These are phyloP conservation scores for Luehdorfia chinensis DNA, from an alignment of 1,140 invertebrate genomes.

Conservation along the genomic window DNA sequence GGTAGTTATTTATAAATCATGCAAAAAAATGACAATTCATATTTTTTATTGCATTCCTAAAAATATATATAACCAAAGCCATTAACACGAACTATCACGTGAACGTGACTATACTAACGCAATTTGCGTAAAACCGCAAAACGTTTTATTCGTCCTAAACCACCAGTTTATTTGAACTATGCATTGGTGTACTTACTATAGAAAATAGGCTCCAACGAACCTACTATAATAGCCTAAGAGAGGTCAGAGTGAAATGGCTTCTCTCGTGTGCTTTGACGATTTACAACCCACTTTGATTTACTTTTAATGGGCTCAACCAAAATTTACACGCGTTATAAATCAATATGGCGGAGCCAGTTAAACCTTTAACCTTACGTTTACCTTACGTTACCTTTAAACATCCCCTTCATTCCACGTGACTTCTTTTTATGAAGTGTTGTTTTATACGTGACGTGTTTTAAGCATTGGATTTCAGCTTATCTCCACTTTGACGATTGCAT, in stretches of 20 bases:
- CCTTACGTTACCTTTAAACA: conserved; percentile 20
- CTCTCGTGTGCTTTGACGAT: conserved; percentile 28
- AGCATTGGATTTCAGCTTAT: neutral
- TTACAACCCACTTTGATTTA: conserved; percentile 30
- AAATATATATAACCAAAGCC: too few relatives aligned
- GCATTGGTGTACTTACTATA: neutral
- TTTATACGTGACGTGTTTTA: neutral
- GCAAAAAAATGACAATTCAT: too few relatives aligned
- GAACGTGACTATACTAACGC: neutral
- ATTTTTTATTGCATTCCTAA: too few relatives aligned
- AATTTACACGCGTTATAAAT: conserved; percentile 40
- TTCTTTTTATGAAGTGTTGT: conserved; percentile 21
- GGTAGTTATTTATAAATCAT: too few relatives aligned
- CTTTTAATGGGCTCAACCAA: conserved; percentile 20
- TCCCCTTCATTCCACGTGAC: conserved; percentile 21
- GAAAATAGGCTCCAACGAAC: conserved; percentile 1
- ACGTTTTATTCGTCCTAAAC: conserved; percentile 7
- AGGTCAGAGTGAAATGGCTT: neutral
- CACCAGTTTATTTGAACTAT: conserved; percentile 1
- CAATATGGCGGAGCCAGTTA: conserved; percentile 27
- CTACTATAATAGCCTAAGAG: neutral
- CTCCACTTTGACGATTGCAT: neutral
- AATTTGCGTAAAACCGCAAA: conserved; percentile 6
- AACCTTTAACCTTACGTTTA: too few relatives aligned
- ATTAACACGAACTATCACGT: neutral